Evolutionary conservation across 2,113 vertebrate species (phyloP).

Genomic region (Nothoprocta pentlandii): DNA sequence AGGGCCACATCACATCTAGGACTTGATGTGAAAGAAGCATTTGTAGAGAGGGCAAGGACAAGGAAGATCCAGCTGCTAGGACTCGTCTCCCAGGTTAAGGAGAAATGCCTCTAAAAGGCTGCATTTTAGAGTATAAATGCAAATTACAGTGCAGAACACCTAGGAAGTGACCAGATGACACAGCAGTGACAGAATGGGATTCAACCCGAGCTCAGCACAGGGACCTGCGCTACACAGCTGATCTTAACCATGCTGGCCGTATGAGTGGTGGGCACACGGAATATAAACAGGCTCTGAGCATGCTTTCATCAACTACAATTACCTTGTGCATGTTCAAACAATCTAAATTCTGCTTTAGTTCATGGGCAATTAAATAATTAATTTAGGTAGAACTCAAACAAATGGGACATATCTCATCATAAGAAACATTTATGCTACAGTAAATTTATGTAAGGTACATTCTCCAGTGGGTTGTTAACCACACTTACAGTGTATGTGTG

Average conservation of each 20-base stretch:
- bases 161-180: background rate
- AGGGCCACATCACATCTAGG: background rate
- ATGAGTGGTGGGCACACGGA: background rate
- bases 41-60: background rate
- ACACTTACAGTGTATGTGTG: background rate
- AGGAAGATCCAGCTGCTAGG: background rate
- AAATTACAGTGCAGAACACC: accelerated
- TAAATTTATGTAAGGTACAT: background rate
- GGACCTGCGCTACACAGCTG: background rate
- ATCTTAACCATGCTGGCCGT: background rate
- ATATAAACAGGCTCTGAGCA: background rate
- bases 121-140: background rate
- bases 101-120: background rate
- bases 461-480: background rate
- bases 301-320: background rate
- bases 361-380: background rate
- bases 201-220: background rate
- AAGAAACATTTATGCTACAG: background rate
- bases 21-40: background rate
- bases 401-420: background rate
- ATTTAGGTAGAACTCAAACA: background rate
- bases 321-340: background rate
- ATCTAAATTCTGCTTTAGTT: background rate
- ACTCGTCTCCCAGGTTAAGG: background rate
- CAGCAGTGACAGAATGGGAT: background rate